Base-by-base conservation (phyloP, 1,140 invertebrate genomes). In the Marisa cornuarietis region DNA sequence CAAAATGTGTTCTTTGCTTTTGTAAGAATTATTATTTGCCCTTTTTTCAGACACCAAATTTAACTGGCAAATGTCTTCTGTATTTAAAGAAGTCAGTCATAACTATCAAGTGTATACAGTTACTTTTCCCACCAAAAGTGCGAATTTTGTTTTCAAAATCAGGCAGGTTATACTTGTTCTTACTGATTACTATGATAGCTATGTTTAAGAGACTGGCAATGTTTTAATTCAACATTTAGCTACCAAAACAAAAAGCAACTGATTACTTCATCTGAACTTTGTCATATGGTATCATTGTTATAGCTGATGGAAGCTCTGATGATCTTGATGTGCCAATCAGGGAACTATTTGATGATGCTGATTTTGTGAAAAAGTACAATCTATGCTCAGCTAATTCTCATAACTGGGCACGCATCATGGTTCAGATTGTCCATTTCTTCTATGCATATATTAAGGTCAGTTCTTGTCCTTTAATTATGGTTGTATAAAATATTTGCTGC, bases 371-470 rank as follows among this genome's bases (percentile, higher is more conserved):
- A 13, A 79, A 86, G 62, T 85, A 92, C 75, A 86, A 87, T 69
- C 79, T 93, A 0, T 86, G 84, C 10, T 90, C 88, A 52, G 87
- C 92, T 51, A 93, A 92, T 81, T 93, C 92, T 20, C 88, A 92
- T 79, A 93, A 92, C 87, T 93, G 92, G 91, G 89, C 89, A 4
- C 83, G 92, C 52, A 90, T 93, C 62, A 86, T 92, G 87, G 86
- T 92, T 20, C 92, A 93, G 82, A 90, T 90, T 62, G 90, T 90
- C 31, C 92, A 92, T 80, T 92, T 88, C 79, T 89, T 92, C 80
- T 92, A 90, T 84, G 86, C 88, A 18, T 92, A 92, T 82, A 85
- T 92, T 61, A 86, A 90, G 83, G 87, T 88, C 81, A 16, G 26
- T 52, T 13, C 11, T 80, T 22, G 9, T 10, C 18, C 65, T n/a